These are phyloP conservation scores for Eudemis profundana DNA, from an alignment of 2,888 invertebrate genomes.

Conservation along the genomic window DNA sequence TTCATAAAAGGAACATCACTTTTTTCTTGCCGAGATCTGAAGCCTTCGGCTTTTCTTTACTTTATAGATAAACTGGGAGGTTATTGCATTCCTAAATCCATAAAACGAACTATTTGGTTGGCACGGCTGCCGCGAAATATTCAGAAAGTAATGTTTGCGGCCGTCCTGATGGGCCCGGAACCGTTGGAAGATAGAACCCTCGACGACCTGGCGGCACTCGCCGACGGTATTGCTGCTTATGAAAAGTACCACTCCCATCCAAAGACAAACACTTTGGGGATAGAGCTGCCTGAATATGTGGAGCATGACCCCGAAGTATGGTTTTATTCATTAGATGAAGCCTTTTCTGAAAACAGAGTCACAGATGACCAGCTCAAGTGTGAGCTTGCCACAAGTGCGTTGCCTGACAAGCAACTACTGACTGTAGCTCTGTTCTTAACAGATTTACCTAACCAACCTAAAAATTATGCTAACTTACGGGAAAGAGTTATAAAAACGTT, in stretches of 20 bases:
- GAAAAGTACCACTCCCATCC: conserved; percentile 9
- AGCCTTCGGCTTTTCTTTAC: conserved; percentile 7
- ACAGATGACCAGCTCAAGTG: conserved; percentile 17
- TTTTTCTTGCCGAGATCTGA: background rate
- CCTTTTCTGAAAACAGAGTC: conserved; percentile 5
- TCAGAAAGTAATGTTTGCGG: conserved; percentile 5
- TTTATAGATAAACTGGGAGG: background rate
- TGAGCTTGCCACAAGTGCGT: background rate
- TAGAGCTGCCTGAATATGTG: background rate
- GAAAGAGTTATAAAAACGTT: conserved; percentile 20
- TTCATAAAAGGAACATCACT: too few species aligned
- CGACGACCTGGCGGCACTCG: conserved; percentile 9
- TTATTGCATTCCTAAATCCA: background rate
- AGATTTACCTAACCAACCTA: conserved; percentile 11
- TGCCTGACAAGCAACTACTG: background rate
- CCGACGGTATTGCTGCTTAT: conserved; percentile 12
- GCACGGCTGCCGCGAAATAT: background rate
- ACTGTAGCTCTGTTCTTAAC: conserved; percentile 10
- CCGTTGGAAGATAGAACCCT: conserved; percentile 13
- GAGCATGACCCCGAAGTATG: conserved; percentile 10
- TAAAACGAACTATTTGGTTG: conserved; percentile 5
- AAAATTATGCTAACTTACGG: conserved; percentile 5
- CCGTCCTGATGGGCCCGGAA: background rate
- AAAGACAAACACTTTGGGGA: background rate
- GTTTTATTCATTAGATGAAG: conserved; percentile 18